phyloP scores from a whole-genome alignment of 2,888 invertebrate genomes.

The Cacoxenus indagator region DNA sequence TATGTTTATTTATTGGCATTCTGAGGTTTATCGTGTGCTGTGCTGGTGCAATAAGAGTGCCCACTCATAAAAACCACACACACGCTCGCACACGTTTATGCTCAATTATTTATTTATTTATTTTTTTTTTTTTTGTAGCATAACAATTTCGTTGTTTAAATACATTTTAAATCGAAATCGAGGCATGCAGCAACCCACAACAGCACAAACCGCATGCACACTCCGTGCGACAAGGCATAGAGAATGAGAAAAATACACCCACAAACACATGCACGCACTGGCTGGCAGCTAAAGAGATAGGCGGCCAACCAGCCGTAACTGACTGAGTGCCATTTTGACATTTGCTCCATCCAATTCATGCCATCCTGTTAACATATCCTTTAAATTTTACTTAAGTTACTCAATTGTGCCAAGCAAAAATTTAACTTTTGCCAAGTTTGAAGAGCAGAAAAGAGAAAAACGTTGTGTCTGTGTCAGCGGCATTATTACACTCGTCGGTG shows the following conservation, averaged over 20 bases:
- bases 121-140: background rate
- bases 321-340: background rate
- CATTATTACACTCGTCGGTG: no score
- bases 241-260: no score
- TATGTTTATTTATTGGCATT: background rate
- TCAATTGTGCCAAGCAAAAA: constrained; percentile 11
- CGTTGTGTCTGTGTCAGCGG: background rate
- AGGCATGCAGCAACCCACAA: background rate
- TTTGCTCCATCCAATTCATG: constrained; percentile 43
- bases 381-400: constrained; percentile 65
- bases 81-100: background rate
- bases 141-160: background rate
- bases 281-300: no score
- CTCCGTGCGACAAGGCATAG: no score
- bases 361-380: constrained; percentile 66
- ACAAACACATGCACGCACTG: background rate
- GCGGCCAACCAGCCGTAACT: background rate
- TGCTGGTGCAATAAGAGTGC: background rate
- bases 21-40: background rate
- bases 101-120: background rate
- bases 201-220: background rate
- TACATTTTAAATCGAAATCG: background rate
- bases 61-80: background rate
- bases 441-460: background rate
- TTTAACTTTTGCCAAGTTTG: constrained; percentile 25